Evolutionary conservation across 1,140 invertebrate genomes (phyloP).

Genomic region (Micrasema longulum): DNA sequence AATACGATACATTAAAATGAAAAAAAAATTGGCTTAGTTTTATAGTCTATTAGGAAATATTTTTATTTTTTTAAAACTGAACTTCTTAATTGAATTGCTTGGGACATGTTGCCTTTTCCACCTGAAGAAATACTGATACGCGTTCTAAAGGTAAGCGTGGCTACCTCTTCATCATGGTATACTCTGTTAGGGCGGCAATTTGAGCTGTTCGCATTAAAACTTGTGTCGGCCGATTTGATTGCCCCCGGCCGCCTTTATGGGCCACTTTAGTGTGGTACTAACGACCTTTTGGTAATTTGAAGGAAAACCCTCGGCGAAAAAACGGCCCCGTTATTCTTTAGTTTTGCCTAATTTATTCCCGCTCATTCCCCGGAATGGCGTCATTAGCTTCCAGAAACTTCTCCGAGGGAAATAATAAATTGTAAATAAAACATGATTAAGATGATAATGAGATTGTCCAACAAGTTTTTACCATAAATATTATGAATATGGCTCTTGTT

Average conservation of each 20-base stretch:
- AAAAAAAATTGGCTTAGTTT: background rate
- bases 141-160: background rate
- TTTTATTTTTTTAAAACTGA: background rate
- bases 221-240: constrained; percentile 6
- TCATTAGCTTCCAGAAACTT: background rate
- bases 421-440: background rate
- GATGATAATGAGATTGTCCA: background rate
- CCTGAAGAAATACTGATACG: background rate
- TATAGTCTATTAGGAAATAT: too few relatives aligned
- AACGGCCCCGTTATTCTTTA: background rate
- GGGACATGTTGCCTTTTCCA: background rate
- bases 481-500: background rate
- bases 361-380: background rate
- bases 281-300: constrained; percentile 9
- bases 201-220: constrained; percentile 21
- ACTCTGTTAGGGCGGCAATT: too few relatives aligned
- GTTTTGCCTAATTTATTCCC: constrained; percentile 8
- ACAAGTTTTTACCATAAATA: background rate
- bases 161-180: background rate
- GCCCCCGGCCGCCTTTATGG: constrained; percentile 1
- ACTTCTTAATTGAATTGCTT: too few relatives aligned
- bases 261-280: constrained; percentile 4
- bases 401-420: constrained; percentile 2
- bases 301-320: background rate
- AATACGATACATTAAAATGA: background rate